Evolutionary conservation across 2,888 invertebrate species (phyloP).

Genomic region (Chesias legatella): DNA sequence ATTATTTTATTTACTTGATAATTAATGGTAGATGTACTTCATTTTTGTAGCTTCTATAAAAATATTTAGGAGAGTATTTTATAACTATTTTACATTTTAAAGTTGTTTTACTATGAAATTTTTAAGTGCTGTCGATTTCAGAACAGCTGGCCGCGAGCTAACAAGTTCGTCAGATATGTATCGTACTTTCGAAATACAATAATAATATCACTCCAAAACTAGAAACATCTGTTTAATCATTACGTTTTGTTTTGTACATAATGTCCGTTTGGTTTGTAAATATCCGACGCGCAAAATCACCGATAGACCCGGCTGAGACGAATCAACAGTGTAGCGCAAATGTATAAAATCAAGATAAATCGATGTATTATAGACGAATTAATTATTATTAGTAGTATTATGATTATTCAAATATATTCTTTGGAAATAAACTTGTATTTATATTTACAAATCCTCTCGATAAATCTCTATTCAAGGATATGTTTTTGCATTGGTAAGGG

Average conservation of each 20-base stretch:
- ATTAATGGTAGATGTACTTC: slow-evolving; percentile 7
- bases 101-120: no score
- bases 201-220: neutral
- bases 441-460: slow-evolving; percentile 17
- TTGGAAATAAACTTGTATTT: slow-evolving; percentile 39
- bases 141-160: no score
- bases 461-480: no score
- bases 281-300: slow-evolving; percentile 14
- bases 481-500: no score
- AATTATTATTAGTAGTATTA: slow-evolving; percentile 44
- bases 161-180: no score
- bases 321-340: slow-evolving; percentile 43
- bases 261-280: slow-evolving; percentile 24
- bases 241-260: slow-evolving; percentile 24
- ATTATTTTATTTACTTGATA: slow-evolving; percentile 5
- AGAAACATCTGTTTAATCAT: no score
- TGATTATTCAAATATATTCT: slow-evolving; percentile 65
- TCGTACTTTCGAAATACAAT: no score
- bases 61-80: slow-evolving; percentile 9
- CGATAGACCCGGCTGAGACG: slow-evolving; percentile 19
- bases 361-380: slow-evolving; percentile 59
- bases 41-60: slow-evolving; percentile 8
- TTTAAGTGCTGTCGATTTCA: no score
- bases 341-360: slow-evolving; percentile 50
- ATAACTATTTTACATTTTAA: neutral